Evolutionary conservation across 2,113 vertebrate genomes (phyloP), one percentile per base, ranked within the genome.

Genomic region (Xiphophorus couchianus): DNA sequence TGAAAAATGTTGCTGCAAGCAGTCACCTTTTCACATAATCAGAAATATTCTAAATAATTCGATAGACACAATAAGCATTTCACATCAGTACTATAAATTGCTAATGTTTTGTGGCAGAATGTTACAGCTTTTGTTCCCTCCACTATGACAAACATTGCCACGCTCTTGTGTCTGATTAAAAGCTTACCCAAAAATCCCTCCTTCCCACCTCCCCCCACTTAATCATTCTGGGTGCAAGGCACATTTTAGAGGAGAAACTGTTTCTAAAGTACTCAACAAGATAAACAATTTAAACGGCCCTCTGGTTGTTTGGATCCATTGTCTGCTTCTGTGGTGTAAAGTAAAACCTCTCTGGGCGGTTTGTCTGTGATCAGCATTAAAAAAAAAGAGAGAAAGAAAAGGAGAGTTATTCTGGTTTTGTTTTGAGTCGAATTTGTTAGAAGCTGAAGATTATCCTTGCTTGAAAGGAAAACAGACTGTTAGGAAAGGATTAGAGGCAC

Each of bases 241-340:
- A 27, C 68, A n/a, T 75, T 77, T 69, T 62, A 61, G 54, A 58
- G 67, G 42, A 81, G 75, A 54, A 80, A 66, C 30, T 42, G 19
- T 74, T 74, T 61, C 44, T 51, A 60, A 17, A 77, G 71, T 69
- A 71, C 60, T 28, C 64, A 62, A 71, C 25, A 64, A 51, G 44
- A 65, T 42, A 48, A 73, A 84, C 66, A 64, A 35, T 88, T 71
- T 77, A 77, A 84, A 74, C 76, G 75, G 64, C 61, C 78, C 67
- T 31, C 51, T 17, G 73, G 78, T 72, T 82, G 67, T 85, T 78
- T 81, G 63, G 29, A 68, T 81, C 66, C 22, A 63, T 72, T 73
- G 6, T 62, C 25, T 37, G 58, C 48, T 62, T 66, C 58, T 68
- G 12, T 28, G 66, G 42, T 22, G 31, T 66, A 58, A 76, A 78